phyloP scores from a whole-genome alignment of 92 coral and sea anemone species.

The Galaxea fascicularis region DNA sequence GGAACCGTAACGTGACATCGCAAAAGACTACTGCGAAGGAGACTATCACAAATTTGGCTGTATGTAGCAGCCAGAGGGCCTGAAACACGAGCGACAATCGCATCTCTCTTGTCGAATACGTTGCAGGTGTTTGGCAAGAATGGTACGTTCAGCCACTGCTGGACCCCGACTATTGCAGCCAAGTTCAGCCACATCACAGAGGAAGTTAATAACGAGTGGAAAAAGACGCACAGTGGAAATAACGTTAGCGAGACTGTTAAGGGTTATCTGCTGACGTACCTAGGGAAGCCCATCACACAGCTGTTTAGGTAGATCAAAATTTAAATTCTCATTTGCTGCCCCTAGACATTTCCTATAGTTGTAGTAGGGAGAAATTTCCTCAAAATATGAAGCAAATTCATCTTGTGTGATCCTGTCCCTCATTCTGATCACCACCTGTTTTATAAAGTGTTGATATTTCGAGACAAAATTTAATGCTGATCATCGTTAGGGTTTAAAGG shows the following conservation, averaged over 20 bases:
- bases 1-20: too few species aligned
- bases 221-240: slow-evolving; percentile 46
- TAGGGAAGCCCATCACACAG: slow-evolving; percentile 78
- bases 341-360: background rate
- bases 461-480: too few species aligned
- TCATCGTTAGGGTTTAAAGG: too few species aligned
- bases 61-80: too few species aligned
- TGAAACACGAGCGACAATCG: too few species aligned
- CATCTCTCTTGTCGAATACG: background rate
- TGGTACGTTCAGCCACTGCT: slow-evolving; percentile 71
- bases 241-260: slow-evolving; percentile 77
- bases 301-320: slow-evolving; percentile 65
- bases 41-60: too few species aligned
- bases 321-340: background rate
- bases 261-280: slow-evolving; percentile 80
- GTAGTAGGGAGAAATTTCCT: background rate
- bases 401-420: too few species aligned
- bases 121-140: slow-evolving; percentile 79
- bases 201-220: slow-evolving; percentile 69
- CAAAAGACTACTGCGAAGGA: too few species aligned
- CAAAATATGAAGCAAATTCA: too few species aligned
- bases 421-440: too few species aligned
- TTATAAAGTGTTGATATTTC: too few species aligned
- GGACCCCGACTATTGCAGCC: slow-evolving; percentile 54
- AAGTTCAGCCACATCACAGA: slow-evolving; percentile 64